Base-by-base conservation (phyloP, 2,888 invertebrate genomes). In the Ephialtes manifestator region DNA sequence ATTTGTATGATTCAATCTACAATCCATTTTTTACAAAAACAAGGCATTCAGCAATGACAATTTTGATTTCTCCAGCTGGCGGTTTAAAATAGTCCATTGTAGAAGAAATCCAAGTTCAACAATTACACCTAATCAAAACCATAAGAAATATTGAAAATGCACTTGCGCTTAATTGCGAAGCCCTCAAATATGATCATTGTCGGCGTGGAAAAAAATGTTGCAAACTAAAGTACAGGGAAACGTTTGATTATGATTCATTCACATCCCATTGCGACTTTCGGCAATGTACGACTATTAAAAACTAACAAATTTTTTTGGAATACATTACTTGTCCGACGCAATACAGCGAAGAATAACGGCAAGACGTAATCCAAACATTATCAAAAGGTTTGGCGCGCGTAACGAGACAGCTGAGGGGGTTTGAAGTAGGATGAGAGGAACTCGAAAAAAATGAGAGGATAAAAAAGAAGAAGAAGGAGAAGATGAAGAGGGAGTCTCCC, bases 291-390 rank as follows among this genome's bases (percentile, higher is more conserved):
- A 0, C 13, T 5, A 65, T 65, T 39, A 20, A 39, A 39, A 20
- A 11, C 11, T 18, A 8, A 20, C 20, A 20, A 4, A 18, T 43
- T 20, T 11, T 39, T 39, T 20, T 18, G 11, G 18, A 39, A 65
- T 20, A 65, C 3, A 43, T 63, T 63, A 63, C 39, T 20, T 18
- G 11, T 39, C 18, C 20, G 4, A 18, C 18, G 60, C n/a, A n/a
- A 20, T 65, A 39, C 20, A 65, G 18, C 39, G 20, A 43, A 43
- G 11, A n/a, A 65, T 18, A 39, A 43, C n/a, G 39, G 39, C 11
- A 31, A 39, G 31, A n/a, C n/a, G 10, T 20, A 43, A 43, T 65
- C 20, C 65, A 74, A 75, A 51, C 85, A 84, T 88, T 51, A 86
- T 81, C 67, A 60, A 80, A 85, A 80, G 74, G 60, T 80, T 55